Evolutionary conservation across 2,113 vertebrate genomes (phyloP).

Genomic region (Clarias batrachus): DNA sequence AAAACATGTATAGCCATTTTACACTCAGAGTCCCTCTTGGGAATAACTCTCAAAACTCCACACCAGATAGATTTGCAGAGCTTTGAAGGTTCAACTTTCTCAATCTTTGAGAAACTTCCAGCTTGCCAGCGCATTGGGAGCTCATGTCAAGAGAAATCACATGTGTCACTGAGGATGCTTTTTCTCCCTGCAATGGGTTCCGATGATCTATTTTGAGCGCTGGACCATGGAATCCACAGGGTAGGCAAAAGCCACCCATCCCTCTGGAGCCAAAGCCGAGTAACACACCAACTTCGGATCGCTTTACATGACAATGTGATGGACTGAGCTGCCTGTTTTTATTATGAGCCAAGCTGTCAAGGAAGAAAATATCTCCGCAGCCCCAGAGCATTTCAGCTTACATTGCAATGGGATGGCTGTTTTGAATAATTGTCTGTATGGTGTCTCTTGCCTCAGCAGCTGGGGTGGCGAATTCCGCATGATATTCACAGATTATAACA

Average conservation of each 20-base stretch:
- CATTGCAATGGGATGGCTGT: conserved; percentile 41
- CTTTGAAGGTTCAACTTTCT: conserved; percentile 61
- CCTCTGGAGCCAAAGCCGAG: conserved; percentile 63
- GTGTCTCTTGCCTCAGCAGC: conserved; percentile 28
- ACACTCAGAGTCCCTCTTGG: conserved; percentile 43
- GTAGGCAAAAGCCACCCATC: conserved; percentile 67
- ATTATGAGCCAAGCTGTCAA: conserved; percentile 54
- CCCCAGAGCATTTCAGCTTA: conserved; percentile 41
- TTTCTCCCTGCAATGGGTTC: conserved; percentile 73
- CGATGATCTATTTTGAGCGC: conserved; percentile 76
- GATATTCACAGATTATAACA: conserved; percentile 37
- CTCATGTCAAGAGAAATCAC: conserved; percentile 56
- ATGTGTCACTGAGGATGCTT: conserved; percentile 71
- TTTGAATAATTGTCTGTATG: conserved; percentile 41
- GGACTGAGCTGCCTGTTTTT: conserved; percentile 66
- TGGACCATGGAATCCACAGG: conserved; percentile 72
- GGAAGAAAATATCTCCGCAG: conserved; percentile 46
- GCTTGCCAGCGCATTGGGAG: conserved; percentile 52
- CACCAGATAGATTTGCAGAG: conserved; percentile 52
- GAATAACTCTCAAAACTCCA: conserved; percentile 30
- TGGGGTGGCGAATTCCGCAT: conserved; percentile 32
- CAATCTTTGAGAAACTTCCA: conserved; percentile 56
- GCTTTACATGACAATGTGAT: conserved; percentile 71
- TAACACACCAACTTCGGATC: conserved; percentile 61
- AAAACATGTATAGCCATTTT: conserved; percentile 44